Evolutionary conservation across 2,888 invertebrate genomes (phyloP).

Genomic region (Ennomos erosarius): DNA sequence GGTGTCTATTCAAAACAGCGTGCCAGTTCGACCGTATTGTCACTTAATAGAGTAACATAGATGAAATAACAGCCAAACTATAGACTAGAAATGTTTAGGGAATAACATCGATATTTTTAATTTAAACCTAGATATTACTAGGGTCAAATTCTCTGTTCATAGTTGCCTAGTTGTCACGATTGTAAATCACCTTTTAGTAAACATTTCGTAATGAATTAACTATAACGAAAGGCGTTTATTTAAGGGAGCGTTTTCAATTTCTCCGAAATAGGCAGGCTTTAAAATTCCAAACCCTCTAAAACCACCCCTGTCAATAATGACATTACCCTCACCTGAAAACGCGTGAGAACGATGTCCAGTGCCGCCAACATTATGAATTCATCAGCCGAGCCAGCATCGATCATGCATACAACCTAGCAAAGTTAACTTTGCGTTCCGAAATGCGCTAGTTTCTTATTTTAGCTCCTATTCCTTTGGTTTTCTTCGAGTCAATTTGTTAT

Average conservation of each 20-base stretch:
- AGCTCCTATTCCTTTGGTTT: constrained; percentile 14
- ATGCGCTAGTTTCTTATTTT: constrained; percentile 6
- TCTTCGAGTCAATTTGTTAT: constrained; percentile 7
- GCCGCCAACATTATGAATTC: constrained; percentile 52
- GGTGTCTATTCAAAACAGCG: too few relatives aligned
- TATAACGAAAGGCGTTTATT: constrained; percentile 2
- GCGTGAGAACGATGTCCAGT: constrained; percentile 43
- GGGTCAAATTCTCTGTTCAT: too few relatives aligned
- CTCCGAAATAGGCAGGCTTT: constrained; percentile 12
- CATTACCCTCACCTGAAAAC: constrained; percentile 26
- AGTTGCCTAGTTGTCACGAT: too few relatives aligned
- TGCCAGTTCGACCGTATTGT: background rate
- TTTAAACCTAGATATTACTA: too few relatives aligned
- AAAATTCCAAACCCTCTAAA: constrained; percentile 20
- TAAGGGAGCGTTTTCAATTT: constrained; percentile 9
- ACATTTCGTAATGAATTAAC: background rate
- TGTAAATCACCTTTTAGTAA: too few relatives aligned
- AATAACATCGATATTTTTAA: too few relatives aligned
- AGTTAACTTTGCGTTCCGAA: constrained; percentile 24
- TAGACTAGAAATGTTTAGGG: too few relatives aligned
- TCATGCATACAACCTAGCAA: constrained; percentile 51
- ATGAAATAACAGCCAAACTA: too few relatives aligned
- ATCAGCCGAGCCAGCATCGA: constrained; percentile 53
- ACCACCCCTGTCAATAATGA: constrained; percentile 33
- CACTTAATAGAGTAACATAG: background rate